phyloP scores from a whole-genome alignment of 2,113 vertebrate species.

The Martes martes region DNA sequence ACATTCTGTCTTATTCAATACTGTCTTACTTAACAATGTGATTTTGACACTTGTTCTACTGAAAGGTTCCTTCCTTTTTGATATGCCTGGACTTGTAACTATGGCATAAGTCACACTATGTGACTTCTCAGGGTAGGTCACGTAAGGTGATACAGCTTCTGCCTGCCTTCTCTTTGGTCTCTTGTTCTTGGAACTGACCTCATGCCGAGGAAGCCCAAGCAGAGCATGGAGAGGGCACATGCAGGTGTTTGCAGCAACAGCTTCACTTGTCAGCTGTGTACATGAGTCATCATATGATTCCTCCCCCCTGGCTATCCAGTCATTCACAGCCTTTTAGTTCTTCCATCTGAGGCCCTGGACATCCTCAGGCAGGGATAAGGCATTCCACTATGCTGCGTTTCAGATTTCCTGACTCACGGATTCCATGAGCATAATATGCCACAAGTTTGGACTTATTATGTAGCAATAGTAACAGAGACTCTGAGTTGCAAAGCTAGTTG shows the following conservation, averaged over 20 bases:
- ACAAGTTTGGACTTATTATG: neutral
- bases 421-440: neutral
- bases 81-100: neutral
- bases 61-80: neutral
- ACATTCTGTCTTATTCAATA: neutral
- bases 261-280: neutral
- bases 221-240: neutral
- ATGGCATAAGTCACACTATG: neutral
- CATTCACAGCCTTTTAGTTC: neutral
- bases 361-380: neutral
- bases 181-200: neutral
- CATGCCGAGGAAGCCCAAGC: neutral
- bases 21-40: neutral
- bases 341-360: neutral
- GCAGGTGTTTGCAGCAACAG: neutral
- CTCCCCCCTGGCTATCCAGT: no score
- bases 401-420: neutral
- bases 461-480: neutral
- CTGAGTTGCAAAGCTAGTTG: neutral
- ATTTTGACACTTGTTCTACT: neutral
- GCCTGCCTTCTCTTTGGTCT: neutral
- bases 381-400: neutral
- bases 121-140: neutral
- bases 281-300: neutral
- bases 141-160: neutral